phyloP scores from a whole-genome alignment of 1,140 invertebrate genomes.

The Liolophura sinensis region DNA sequence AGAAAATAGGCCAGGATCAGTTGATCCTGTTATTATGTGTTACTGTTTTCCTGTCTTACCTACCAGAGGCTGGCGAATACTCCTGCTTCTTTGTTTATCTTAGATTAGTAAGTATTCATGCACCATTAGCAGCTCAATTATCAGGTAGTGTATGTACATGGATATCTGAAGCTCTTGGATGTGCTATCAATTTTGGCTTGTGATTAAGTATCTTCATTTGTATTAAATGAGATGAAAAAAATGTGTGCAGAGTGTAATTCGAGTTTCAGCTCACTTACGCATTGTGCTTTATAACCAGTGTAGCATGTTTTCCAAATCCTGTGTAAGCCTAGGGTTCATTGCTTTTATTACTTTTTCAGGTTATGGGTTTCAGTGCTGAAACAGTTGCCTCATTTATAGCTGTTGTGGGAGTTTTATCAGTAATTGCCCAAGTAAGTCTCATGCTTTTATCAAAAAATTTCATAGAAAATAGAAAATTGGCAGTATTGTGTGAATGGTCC shows the following conservation, averaged over 20 bases:
- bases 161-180: no score
- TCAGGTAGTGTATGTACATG: no score
- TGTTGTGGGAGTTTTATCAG: slow-evolving; percentile 93
- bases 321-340: not conserved
- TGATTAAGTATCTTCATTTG: no score
- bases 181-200: no score
- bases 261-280: not conserved
- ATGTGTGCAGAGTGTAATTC: not conserved
- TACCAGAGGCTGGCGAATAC: slow-evolving; percentile 97
- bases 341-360: slow-evolving; percentile 57
- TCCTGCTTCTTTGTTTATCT: slow-evolving; percentile 99
- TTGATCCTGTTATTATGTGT: slow-evolving; percentile 96
- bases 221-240: no score
- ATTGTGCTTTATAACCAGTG: not conserved
- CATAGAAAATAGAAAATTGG: not conserved
- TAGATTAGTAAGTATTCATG: slow-evolving; percentile 73
- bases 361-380: slow-evolving; percentile 93
- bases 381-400: slow-evolving; percentile 98
- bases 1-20: slow-evolving; percentile 93
- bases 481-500: not conserved
- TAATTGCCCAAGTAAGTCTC: slow-evolving; percentile 78
- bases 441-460: not conserved
- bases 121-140: not conserved
- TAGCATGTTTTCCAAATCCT: not conserved
- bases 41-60: slow-evolving; percentile 95